Evolutionary conservation across 1,140 invertebrate species (phyloP), one percentile per base, ranked within the genome.

Genomic region (Eriocheir sinensis): DNA sequence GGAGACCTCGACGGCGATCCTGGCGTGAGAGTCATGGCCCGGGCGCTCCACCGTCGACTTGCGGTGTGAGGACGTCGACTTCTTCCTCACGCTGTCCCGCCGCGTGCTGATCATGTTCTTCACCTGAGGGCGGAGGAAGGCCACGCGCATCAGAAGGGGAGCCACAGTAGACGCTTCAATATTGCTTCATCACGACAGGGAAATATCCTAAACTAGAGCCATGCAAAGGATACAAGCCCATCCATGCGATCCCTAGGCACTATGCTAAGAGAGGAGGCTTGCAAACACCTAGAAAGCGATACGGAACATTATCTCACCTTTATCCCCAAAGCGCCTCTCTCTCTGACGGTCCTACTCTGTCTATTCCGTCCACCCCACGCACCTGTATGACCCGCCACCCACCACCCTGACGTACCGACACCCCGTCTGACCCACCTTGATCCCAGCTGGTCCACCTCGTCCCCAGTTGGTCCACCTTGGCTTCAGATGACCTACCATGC

Each of bases 31-130:
- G 30, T 40, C 92, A 12, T 41, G 80, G 21, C 48, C 32, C 6
- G 92, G 53, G 12, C 44, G 41, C 21, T 93, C 83, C 17, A 60
- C 32, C 9, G 83, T 88, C 2, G 92, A 89, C n/a, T 93, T 93
- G 12, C 92, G 92, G 41, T 93, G 92, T 6, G 79, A 17, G 8
- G 48, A 53, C 15, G 48, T 38, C 3, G 92, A 93, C 30, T 93
- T 93, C 34, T 93, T 93, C 27, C 92, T 88, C 27, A 93, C 92
- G 30, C 92, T 93, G 92, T 93, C 92, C 92, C 92, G 48, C 53
- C 92, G 32, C 36, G 92, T 93, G 36, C 85, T 89, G 85, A 93
- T 93, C 92, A 93, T 93, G 40, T 93, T 93, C 92, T 93, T 93
- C n/a, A 93, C 92, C 92, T 93, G 92, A 3, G 48, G 21, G 40